Evolutionary conservation across 2,113 vertebrate genomes (phyloP).

Genomic region (Cephalopterus ornatus): DNA sequence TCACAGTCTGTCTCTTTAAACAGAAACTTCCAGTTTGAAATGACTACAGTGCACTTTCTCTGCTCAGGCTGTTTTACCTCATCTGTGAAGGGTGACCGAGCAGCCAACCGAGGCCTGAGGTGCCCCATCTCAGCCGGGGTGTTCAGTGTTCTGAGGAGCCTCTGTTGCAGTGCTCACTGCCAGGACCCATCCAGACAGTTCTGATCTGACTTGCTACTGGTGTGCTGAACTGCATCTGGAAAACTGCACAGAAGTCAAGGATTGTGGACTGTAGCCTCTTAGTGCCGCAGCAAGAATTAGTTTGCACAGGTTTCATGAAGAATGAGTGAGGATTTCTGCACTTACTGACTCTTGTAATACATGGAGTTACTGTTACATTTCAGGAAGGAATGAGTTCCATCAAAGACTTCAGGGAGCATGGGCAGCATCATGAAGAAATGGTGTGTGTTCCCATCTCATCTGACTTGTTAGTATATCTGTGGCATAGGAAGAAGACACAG

Average conservation of each 20-base stretch:
- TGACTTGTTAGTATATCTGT: background rate
- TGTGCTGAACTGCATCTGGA: background rate
- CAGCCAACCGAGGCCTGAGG: background rate
- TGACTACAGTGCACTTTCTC: constrained; percentile 13
- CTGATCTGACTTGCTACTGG: background rate
- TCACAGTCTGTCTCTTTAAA: background rate
- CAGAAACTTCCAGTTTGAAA: constrained; percentile 25
- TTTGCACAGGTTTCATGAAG: constrained; percentile 48
- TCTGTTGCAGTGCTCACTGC: background rate
- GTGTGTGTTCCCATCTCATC: background rate
- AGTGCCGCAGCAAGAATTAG: background rate
- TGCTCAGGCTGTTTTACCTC: constrained; percentile 64
- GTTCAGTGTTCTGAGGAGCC: background rate
- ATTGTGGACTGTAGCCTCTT: background rate
- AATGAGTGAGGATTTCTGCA: constrained; percentile 44
- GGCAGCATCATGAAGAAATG: background rate
- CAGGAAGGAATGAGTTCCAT: constrained; percentile 15
- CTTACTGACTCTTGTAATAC: constrained; percentile 35
- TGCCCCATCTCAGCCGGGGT: background rate
- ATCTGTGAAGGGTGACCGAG: background rate
- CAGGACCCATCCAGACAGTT: background rate
- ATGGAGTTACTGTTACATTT: constrained; percentile 49
- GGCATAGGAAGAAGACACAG: background rate
- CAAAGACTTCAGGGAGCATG: background rate
- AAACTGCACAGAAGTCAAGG: background rate